Percentiles rank a stretch among this genome's conserved stretches.
phyloP scores from a whole-genome alignment of 2,797 vertebrate species.

The Sorex maritimensis region DNA sequence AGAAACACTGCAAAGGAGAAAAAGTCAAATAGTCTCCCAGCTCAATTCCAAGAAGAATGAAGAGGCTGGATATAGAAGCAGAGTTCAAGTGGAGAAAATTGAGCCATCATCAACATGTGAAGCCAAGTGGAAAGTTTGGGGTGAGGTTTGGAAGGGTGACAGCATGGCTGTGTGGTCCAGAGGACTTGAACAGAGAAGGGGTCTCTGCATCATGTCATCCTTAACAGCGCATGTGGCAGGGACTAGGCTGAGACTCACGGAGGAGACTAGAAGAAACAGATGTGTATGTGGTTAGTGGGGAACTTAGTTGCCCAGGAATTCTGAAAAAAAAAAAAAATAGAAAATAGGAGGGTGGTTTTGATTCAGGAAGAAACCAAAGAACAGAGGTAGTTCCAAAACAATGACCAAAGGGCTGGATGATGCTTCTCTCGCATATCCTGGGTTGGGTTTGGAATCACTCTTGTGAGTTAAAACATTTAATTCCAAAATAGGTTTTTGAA shows the following conservation, averaged over 20 bases:
- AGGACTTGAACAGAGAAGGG: background rate
- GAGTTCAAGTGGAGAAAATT: background rate
- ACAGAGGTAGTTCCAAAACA: background rate
- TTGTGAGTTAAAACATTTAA: background rate
- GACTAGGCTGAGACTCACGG: background rate
- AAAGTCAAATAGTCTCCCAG: conserved; percentile 34
- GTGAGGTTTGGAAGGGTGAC: conserved; percentile 48
- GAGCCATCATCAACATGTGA: background rate
- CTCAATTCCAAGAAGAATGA: conserved; percentile 40
- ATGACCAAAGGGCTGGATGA: background rate
- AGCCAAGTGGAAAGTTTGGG: background rate
- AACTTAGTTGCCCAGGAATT: conserved; percentile 8
- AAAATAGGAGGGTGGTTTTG: background rate
- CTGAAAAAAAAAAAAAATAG: background rate
- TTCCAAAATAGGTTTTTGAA: background rate
- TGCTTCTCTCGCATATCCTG: background rate
- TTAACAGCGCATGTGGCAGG: background rate
- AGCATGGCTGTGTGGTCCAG: background rate
- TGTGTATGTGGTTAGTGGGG: conserved; percentile 25
- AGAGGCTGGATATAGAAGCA: background rate
- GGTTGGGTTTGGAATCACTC: conserved; percentile 1
- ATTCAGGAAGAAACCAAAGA: conserved; percentile 25
- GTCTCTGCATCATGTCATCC: background rate
- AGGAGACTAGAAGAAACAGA: background rate
- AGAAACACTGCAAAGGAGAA: conserved; percentile 18